A percentile compares a stretch with the other conserved stretches of the same genome.
Conservation (phyloP, 2,888 invertebrate species). For the Elysia crispata region DNA sequence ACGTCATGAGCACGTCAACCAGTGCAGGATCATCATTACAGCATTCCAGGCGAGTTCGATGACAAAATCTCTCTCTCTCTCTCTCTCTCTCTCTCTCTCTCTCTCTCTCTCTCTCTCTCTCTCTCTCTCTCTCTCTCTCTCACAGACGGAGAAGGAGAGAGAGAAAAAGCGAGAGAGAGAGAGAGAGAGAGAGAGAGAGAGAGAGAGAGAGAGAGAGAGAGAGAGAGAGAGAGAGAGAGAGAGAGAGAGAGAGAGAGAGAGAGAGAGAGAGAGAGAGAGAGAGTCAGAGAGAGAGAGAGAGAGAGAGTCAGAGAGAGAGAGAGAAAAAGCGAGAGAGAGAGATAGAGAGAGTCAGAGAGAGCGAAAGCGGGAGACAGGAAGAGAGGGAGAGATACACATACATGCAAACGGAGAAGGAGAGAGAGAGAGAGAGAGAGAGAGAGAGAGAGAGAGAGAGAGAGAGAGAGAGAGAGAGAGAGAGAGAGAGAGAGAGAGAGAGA, state of each 20-base stretch:
- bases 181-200: not conserved
- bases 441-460: not conserved
- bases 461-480: not conserved
- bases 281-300: constrained; percentile 23
- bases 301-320: constrained; percentile 4
- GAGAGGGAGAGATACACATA: not conserved
- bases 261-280: constrained; percentile 47
- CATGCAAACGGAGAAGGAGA: not conserved
- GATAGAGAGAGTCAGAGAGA: constrained; percentile 19
- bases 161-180: not conserved
- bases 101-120: too few species aligned
- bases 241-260: constrained; percentile 34
- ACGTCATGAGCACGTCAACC: not conserved
- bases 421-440: not conserved
- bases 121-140: too few species aligned
- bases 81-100: too few species aligned
- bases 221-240: constrained; percentile 38
- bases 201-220: not conserved
- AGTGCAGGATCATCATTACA: too few species aligned
- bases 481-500: not conserved
- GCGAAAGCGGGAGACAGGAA: not conserved
- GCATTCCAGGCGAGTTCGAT: not conserved
- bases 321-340: not conserved
- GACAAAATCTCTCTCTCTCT: too few species aligned
- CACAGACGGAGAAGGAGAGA: constrained; percentile 16